Evolutionary conservation across 2,797 vertebrate genomes (phyloP), one percentile per base, ranked within the genome.

Genomic region (Xenopus petersii): DNA sequence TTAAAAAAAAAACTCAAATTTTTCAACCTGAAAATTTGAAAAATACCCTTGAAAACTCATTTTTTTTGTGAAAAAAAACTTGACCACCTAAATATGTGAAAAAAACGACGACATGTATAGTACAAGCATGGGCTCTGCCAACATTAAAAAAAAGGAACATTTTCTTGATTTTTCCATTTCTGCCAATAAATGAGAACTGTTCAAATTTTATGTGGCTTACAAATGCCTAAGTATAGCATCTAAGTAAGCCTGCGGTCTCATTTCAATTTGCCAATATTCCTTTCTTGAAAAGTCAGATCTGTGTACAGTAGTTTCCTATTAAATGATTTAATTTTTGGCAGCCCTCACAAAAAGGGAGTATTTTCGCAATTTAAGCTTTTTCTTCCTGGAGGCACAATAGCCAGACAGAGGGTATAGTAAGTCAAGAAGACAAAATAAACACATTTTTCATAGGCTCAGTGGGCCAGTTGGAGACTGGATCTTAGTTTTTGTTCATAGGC

Each of bases 371-470:
- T 80, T 80, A 85, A 85, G 82, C 83, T 86, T 89, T 77, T 89
- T 87, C 86, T 89, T 92, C 87, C 87, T 90, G 85, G 81, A 88
- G 88, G 87, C 88, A 89, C 89, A 91, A 88, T 88, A 84, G 75
- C 82, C 85, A 91, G 90, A 91, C 87, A 87, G 54, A 70, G 89
- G 87, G 85, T 85, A 85, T 87, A 87, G 87, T 88, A 87, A 90
- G 85, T 85, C 77, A 84, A 86, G 88, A 87, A 91, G 88, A 89
- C 87, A 91, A 92, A 92, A 92, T 89, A 91, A 92, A 91, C 87
- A 89, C 64, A 10, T 79, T 87, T 88, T 85, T 86, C 81, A 86
- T 84, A 79, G 87, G 81, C 74, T 81, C 75, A 80, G 59, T 61
- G 85, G 86, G 87, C 83, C 86, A 89, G 87, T 74, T 82, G 81